Evolutionary conservation across 64 coral and sea anemone species (phyloP), one percentile per base, ranked within the genome.

Genomic region (Montipora efflorescens): DNA sequence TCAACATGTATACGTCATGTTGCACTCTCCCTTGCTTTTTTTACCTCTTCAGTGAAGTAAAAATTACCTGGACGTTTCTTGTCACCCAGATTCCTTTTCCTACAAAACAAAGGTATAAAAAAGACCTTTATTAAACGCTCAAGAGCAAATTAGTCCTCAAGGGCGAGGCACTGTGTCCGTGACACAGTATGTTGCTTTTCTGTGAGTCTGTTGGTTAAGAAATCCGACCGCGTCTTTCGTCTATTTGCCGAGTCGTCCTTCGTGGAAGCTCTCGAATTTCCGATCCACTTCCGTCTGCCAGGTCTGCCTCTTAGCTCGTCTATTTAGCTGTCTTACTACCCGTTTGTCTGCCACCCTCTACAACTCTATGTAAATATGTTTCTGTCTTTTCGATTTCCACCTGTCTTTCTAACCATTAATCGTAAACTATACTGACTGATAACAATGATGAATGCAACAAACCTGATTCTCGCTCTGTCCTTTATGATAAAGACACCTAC

Each of bases 51-150:
- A 6, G 53, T 8, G 9, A 16, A 14, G 8, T 64, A 64, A 61
- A 13, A 64, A 64, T 14, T 82, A 82, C 80, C 80, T 82, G 80
- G 80, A 64, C 55, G 80, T 66, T 82, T 82, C 23, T 15, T 25
- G 11, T 43, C 28, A 25, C 28, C 64, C 8, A 82, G 13, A 66
- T 18, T 64, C 14, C 9, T 22, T 13, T 12, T 14, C 14, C 80
- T 82, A 23, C 55, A 82, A 45, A 5, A 47, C n/a, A 59, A 82
- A 82, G 25, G 28, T 25, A 62, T 4, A 59, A 4, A 15, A 82
- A 62, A 44, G 8, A 52, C 9, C 1, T 15, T 82, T 43, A 16
- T 62, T 61, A 7, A 71, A 71, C 5, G 68, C 19, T 15, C 68
- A 71, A 21, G 5, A 71, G 68, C 20, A 71, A 20, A 71, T 55